Evolutionary conservation across 2,113 vertebrate genomes (phyloP).

Genomic region (Podarcis raffonei): DNA sequence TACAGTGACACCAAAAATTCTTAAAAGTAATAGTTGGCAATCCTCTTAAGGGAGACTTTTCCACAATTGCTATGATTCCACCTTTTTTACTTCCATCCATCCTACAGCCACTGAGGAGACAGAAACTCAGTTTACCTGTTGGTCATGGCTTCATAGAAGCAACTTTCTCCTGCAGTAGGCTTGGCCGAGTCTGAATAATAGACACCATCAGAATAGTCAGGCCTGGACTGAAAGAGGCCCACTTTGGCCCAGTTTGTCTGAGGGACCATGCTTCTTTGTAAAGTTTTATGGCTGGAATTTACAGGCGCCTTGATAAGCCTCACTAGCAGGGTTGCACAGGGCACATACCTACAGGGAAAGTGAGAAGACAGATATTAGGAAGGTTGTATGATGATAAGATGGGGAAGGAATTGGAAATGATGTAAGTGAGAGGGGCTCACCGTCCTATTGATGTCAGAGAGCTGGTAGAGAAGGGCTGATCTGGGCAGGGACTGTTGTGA

Average conservation of each 20-base stretch:
- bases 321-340: constrained; percentile 55
- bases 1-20: background rate
- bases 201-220: constrained; percentile 40
- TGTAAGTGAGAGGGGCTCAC: constrained; percentile 15
- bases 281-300: background rate
- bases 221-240: constrained; percentile 24
- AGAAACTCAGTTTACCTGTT: constrained; percentile 41
- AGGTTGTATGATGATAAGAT: background rate
- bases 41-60: background rate
- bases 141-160: constrained; percentile 41
- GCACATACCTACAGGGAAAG: constrained; percentile 38
- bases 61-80: background rate
- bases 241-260: constrained; percentile 5
- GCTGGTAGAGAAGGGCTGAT: constrained; percentile 38
- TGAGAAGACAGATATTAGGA: background rate
- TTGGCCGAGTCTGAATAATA: constrained; percentile 44
- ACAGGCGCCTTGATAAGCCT: constrained; percentile 33
- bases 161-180: constrained; percentile 46
- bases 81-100: background rate
- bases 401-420: background rate
- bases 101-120: background rate
- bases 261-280: constrained; percentile 2
- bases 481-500: constrained; percentile 37
- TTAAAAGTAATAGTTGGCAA: background rate
- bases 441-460: constrained; percentile 34